A percentile compares a stretch with the other conserved stretches of the same genome.
Evolutionary conservation across 2,113 vertebrate genomes (phyloP).

Genomic region (Nothocercus julius): DNA sequence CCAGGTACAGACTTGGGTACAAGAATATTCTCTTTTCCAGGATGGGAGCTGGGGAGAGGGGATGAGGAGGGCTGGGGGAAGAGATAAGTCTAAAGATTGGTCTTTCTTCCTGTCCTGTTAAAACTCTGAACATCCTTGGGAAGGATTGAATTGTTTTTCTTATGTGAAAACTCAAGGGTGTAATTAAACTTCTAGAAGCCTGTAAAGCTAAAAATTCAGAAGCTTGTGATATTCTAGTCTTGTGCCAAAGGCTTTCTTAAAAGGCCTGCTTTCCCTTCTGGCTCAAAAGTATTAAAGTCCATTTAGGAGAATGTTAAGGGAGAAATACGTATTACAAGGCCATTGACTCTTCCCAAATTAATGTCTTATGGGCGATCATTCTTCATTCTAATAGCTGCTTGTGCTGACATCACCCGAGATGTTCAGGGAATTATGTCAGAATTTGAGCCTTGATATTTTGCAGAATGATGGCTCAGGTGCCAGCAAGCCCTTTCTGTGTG

Average conservation of each 20-base stretch:
- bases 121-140: slow-evolving; percentile 29
- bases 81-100: slow-evolving; percentile 28
- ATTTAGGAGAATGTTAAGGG: slow-evolving; percentile 41
- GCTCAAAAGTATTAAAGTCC: slow-evolving; percentile 47
- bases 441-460: slow-evolving; percentile 41
- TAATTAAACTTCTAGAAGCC: slow-evolving; percentile 34
- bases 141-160: slow-evolving; percentile 32
- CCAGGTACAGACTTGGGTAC: not conserved
- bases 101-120: slow-evolving; percentile 28
- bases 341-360: slow-evolving; percentile 46
- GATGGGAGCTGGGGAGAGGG: not conserved
- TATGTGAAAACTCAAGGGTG: slow-evolving; percentile 9
- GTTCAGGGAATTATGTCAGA: slow-evolving; percentile 60
- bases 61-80: slow-evolving; percentile 17
- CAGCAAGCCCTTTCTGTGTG: not conserved
- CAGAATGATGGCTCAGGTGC: slow-evolving; percentile 34
- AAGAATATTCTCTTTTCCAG: not conserved
- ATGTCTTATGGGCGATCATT: slow-evolving; percentile 37
- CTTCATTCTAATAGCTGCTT: slow-evolving; percentile 40
- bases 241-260: slow-evolving; percentile 12
- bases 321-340: slow-evolving; percentile 36
- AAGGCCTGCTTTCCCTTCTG: slow-evolving; percentile 38
- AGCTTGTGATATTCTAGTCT: not conserved
- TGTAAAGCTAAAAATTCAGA: slow-evolving; percentile 50
- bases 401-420: slow-evolving; percentile 25